Conservation (phyloP, 2,797 vertebrate genomes). For the Sebastes steindachneri region DNA sequence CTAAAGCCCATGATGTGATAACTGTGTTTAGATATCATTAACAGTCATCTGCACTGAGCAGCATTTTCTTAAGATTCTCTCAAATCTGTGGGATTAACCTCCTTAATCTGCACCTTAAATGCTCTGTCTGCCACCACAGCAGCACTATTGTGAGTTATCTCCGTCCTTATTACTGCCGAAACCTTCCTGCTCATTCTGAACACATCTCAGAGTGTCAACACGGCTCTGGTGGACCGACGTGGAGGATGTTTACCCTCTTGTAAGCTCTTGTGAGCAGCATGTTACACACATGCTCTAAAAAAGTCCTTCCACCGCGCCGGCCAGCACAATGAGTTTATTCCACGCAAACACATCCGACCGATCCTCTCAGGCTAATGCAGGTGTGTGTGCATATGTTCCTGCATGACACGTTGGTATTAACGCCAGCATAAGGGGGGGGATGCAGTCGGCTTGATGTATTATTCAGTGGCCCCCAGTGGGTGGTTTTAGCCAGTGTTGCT, state of each 20-base stretch:
- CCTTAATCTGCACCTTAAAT: conserved; percentile 51
- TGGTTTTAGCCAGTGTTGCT: conserved; percentile 62
- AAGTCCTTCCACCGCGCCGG: conserved; percentile 22
- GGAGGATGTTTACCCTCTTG: conserved; percentile 56
- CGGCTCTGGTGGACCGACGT: conserved; percentile 18
- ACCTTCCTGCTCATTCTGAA: conserved; percentile 39
- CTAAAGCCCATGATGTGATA: conserved; percentile 40
- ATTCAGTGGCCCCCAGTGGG: conserved; percentile 69
- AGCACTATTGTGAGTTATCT: conserved; percentile 30
- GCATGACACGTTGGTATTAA: conserved; percentile 46
- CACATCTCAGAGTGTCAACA: conserved; percentile 1
- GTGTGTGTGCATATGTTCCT: conserved; percentile 27
- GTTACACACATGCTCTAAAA: conserved; percentile 35
- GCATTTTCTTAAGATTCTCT: conserved; percentile 34
- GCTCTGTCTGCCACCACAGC: conserved; percentile 25
- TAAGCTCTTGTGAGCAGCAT: conserved; percentile 47
- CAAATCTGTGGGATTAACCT: conserved; percentile 61
- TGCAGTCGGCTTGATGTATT: conserved; percentile 71
- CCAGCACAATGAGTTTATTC: conserved; percentile 25
- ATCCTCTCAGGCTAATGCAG: conserved; percentile 18
- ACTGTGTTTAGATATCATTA: conserved; percentile 41
- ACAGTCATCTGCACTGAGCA: conserved; percentile 33
- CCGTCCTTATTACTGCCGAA: conserved; percentile 27
- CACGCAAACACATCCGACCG: conserved; percentile 42
- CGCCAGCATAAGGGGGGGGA: conserved; percentile 39